Percentiles rank a stretch among this genome's conserved stretches.
Conservation (phyloP, 2,113 vertebrate species). For the Aythya baeri region DNA sequence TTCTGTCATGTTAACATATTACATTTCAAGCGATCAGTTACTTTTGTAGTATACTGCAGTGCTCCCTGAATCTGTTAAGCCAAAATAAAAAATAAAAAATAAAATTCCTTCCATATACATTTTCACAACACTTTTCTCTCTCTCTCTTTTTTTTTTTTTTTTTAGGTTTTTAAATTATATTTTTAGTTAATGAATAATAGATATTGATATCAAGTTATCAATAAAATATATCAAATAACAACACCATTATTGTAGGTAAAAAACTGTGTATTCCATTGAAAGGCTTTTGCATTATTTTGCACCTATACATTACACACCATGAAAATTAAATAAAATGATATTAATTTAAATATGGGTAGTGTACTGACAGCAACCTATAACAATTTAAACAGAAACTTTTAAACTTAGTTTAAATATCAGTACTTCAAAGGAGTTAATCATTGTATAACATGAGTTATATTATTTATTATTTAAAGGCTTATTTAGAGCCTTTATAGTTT, state of each 20-base stretch:
- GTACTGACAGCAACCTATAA: slow-evolving; percentile 44
- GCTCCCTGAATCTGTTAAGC: not conserved
- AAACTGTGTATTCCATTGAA: slow-evolving; percentile 7
- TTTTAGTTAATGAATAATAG: not conserved
- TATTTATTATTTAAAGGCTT: not conserved
- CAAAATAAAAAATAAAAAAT: no score
- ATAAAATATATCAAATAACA: no score
- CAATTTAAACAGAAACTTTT: slow-evolving; percentile 15
- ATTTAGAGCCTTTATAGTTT: not conserved
- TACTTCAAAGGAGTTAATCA: not conserved
- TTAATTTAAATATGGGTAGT: slow-evolving; percentile 39
- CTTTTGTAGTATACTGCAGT: not conserved
- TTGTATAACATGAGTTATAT: not conserved
- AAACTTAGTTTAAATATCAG: not conserved
- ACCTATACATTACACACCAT: slow-evolving; percentile 27
- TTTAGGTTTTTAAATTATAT: not conserved
- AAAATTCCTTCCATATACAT: not conserved
- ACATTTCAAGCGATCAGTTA: not conserved
- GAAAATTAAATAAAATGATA: slow-evolving; percentile 40
- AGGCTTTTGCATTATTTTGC: slow-evolving; percentile 40
- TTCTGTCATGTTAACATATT: not conserved
- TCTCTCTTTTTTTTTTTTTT: not conserved
- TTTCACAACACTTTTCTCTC: not conserved
- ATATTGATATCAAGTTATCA: not conserved
- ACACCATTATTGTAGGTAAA: slow-evolving; percentile 16